Evolutionary conservation across 2,797 vertebrate genomes (phyloP), one percentile per base, ranked within the genome.

Genomic region (Phrynocephalus guinanensis): DNA sequence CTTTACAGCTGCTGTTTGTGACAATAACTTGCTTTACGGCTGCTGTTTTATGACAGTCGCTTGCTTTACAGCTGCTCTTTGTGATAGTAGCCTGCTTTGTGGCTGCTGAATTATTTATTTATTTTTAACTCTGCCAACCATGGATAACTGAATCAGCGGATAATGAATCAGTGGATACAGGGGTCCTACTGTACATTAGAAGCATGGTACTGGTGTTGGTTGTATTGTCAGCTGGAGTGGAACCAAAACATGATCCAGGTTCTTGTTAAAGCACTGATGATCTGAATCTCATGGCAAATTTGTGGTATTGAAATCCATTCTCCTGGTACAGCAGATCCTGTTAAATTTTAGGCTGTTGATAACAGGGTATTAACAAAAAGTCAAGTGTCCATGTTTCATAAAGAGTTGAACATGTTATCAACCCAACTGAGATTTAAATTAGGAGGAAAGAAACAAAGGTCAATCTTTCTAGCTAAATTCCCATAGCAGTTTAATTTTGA

Each of bases 381-480:
- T 79, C 30, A 24, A 81, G 48, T 44, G 20, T n/a, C 15, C 8
- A 10, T 60, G 9, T 81, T 81, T 73, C 20, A 72, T 56, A 50
- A 87, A 82, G 38, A 66, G 9, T 28, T 38, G n/a, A 77, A 20
- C 44, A 76, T 67, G 6, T 68, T 87, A 76, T 66, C 60, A 68
- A 56, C 10, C 60, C n/a, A 67, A 28, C 26, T 76, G 86, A 52
- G n/a, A 76, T 82, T 87, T 73, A 75, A 48, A 76, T 28, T 15
- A 5, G 10, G n/a, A 50, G 60, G 18, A 2, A 6, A 48, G 15
- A 22, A 10, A 48, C 16, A 24, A 8, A 73, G 30, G 78, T 28
- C 77, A 72, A 13, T n/a, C 13, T 71, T 83, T 87, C 26, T 38
- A 72, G 48, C 50, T 24, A 24, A 60, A 87, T 78, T 71, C 75